Conservation (phyloP, 2,113 vertebrate species). For the Acrocephalus kingi region DNA sequence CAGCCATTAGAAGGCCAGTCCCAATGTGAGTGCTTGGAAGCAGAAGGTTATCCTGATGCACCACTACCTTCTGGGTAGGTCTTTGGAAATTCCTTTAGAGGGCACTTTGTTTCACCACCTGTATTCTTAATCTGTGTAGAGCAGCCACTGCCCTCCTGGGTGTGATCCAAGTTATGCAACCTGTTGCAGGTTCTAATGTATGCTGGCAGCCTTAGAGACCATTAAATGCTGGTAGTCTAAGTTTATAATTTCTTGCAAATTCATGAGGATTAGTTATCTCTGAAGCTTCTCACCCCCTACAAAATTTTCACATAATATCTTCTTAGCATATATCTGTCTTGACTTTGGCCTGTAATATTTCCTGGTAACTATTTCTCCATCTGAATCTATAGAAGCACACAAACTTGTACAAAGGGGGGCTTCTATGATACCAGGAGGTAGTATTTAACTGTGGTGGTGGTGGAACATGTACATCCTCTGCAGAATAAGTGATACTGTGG, state of each 20-base stretch:
- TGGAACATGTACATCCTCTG: neutral
- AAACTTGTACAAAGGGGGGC: neutral
- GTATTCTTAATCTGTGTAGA: neutral
- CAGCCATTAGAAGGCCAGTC: neutral
- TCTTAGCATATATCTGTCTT: neutral
- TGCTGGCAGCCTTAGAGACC: neutral
- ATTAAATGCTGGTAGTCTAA: neutral
- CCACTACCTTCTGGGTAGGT: neutral
- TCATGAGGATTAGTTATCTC: neutral
- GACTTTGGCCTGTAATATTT: neutral
- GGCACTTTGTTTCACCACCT: neutral
- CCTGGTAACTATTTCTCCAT: neutral
- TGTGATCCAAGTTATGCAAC: conserved; percentile 7
- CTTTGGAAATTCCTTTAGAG: neutral
- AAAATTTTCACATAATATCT: neutral
- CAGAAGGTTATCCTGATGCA: neutral
- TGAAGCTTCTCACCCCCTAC: neutral
- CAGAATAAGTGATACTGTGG: neutral
- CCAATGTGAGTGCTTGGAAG: neutral
- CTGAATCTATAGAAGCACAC: neutral
- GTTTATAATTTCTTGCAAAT: neutral
- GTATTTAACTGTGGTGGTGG: neutral
- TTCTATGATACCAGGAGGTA: neutral
- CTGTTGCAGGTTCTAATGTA: neutral
- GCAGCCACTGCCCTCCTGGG: neutral